phyloP scores from a whole-genome alignment of 2,797 vertebrate species.

The Oreochromis grahami region DNA sequence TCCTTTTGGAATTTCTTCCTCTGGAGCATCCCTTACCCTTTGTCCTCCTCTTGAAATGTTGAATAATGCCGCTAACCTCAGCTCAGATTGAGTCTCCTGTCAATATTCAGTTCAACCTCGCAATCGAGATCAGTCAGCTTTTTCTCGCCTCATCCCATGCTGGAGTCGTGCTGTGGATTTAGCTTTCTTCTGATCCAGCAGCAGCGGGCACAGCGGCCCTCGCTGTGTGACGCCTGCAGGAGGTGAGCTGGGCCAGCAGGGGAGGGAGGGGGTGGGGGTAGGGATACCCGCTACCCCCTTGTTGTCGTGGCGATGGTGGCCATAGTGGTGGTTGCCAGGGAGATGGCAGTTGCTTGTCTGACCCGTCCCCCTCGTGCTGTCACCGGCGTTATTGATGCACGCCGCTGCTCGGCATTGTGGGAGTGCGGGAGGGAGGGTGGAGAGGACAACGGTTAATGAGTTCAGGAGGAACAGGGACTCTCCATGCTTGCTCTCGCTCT shows the following conservation, averaged over 20 bases:
- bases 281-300: slow-evolving; percentile 36
- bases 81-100: slow-evolving; percentile 44
- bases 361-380: slow-evolving; percentile 71
- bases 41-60: slow-evolving; percentile 22
- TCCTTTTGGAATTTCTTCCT: slow-evolving; percentile 11
- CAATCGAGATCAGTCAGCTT: slow-evolving; percentile 61
- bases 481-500: slow-evolving; percentile 41
- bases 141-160: slow-evolving; percentile 51
- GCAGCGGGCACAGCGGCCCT: slow-evolving; percentile 56
- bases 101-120: slow-evolving; percentile 58
- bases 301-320: slow-evolving; percentile 73
- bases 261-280: neutral
- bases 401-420: slow-evolving; percentile 71
- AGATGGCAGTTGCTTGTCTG: slow-evolving; percentile 75
- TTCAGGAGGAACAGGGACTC: slow-evolving; percentile 71
- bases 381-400: slow-evolving; percentile 74
- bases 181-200: slow-evolving; percentile 62
- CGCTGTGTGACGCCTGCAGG: slow-evolving; percentile 50
- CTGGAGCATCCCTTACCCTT: neutral
- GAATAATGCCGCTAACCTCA: slow-evolving; percentile 32
- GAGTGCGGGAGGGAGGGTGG: slow-evolving; percentile 64
- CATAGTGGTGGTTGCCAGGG: slow-evolving; percentile 70
- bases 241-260: slow-evolving; percentile 49
- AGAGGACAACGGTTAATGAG: slow-evolving; percentile 76
- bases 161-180: slow-evolving; percentile 62